These are phyloP conservation scores for Neelides sp. DNA, from an alignment of 1,140 invertebrate genomes.

Conservation along the genomic window DNA sequence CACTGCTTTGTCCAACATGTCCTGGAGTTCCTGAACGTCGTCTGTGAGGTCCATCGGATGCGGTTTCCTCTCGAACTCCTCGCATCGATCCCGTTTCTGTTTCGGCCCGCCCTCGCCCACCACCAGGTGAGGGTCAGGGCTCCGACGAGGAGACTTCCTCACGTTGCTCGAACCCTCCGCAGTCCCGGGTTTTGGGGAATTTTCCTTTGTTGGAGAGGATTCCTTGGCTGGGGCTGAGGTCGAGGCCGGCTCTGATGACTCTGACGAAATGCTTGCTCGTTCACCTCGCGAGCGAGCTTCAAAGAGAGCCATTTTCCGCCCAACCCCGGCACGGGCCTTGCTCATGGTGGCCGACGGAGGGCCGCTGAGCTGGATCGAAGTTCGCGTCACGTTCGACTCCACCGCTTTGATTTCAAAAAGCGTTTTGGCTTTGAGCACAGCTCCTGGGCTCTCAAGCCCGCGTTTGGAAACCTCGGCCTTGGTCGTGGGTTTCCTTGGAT, in stretches of 20 bases:
- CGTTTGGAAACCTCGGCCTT: slow-evolving; percentile 32
- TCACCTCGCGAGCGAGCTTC: slow-evolving; percentile 26
- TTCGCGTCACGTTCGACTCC: slow-evolving; percentile 11
- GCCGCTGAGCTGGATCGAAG: slow-evolving; percentile 11
- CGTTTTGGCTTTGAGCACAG: slow-evolving; percentile 49
- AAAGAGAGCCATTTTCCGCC: slow-evolving; percentile 27
- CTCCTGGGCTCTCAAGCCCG: slow-evolving; percentile 42
- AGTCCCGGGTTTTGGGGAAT: slow-evolving; percentile 15
- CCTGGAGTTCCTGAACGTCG: slow-evolving; percentile 52
- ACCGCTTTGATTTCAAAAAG: slow-evolving; percentile 47
- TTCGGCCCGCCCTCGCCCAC: no score
- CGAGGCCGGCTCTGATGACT: slow-evolving; percentile 9
- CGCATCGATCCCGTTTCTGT: no score
- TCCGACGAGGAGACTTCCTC: background rate
- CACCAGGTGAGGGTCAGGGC: background rate
- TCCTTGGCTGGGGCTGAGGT: background rate
- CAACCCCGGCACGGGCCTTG: slow-evolving; percentile 13
- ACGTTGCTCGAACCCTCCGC: slow-evolving; percentile 15
- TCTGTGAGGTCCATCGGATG: slow-evolving; percentile 53
- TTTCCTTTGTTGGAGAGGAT: slow-evolving; percentile 24
- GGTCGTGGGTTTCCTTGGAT: slow-evolving; percentile 28
- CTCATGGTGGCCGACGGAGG: background rate
- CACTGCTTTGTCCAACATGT: slow-evolving; percentile 55
- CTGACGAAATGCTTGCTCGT: slow-evolving; percentile 22
- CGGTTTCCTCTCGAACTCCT: slow-evolving; percentile 6